Evolutionary conservation across 2,797 vertebrate genomes (phyloP), one percentile per base, ranked within the genome.

Genomic region (Serranus cabrilla): DNA sequence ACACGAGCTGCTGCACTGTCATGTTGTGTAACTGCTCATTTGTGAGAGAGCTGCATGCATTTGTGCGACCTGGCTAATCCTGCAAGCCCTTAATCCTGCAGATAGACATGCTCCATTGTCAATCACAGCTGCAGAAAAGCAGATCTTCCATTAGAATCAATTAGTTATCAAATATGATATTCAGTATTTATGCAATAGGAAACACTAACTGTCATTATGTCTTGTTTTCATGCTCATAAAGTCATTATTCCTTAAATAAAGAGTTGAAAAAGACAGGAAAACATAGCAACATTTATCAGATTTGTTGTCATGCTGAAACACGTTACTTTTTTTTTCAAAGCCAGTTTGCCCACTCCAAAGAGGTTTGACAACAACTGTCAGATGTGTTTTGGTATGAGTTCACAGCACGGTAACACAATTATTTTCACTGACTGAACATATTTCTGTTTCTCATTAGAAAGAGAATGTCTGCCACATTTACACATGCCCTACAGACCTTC

Each of bases 41-140:
- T 80, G 71, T 71, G 39, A 82, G 84, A 66, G 71, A 72, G 71
- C 71, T 3, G 18, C 54, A 76, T 55, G 80, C 71, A 73, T 77
- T 65, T 79, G 49, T 63, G 49, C 60, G 74, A 68, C 70, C 56
- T 68, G 71, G 74, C 52, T 93, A 91, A 93, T 93, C 92, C 90
- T 51, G 57, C 85, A 91, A 92, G 89, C 89, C 88, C 71, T 91
- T 93, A 93, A 93, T 94, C 91, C 83, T 17, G 60, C 67, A 57
- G 74, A 51, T 4, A 74, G 75, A 87, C 84, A 66, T 17, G 21
- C 56, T 73, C 40, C 59, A 62, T 20, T 80, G 74, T 86, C 54
- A 66, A 47, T 42, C 50, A 16, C 31, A 34, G 21, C 40, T 63
- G 25, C 20, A 12, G 43, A 13, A 18, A 17, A 45, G 43, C 43